Evolutionary conservation across 2,113 vertebrate species (phyloP).

Genomic region (Amblyopsis rosae): DNA sequence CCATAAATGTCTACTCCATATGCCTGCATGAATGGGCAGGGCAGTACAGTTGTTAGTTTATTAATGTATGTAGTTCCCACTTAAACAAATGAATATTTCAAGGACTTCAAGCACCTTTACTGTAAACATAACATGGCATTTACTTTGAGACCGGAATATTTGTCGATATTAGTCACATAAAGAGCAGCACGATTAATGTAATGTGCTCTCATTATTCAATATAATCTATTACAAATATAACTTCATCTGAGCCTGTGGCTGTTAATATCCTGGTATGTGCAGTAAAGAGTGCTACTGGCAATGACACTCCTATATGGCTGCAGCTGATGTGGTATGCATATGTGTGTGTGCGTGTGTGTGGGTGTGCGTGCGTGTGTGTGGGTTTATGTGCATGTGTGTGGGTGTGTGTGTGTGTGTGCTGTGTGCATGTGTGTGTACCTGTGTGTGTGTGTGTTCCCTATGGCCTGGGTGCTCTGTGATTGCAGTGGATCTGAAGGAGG

Average conservation of each 20-base stretch:
- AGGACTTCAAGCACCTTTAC: not conserved
- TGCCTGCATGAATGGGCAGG: not conserved
- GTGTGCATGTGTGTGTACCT: not conserved
- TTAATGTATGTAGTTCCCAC: not conserved
- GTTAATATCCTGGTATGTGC: conserved; percentile 18
- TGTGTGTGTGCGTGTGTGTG: conserved; percentile 10
- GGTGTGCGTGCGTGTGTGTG: conserved; percentile 12
- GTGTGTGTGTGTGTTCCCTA: conserved; percentile 16
- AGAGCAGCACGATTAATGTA: not conserved
- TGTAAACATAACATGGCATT: not conserved
- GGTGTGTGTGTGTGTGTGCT: conserved; percentile 14
- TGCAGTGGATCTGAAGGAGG: conserved; percentile 65
- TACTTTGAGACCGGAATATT: not conserved
- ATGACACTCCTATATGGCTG: conserved; percentile 26
- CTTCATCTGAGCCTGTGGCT: conserved; percentile 3
- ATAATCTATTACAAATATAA: not conserved
- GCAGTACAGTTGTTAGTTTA: not conserved
- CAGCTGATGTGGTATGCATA: conserved; percentile 12
- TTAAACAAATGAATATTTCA: not conserved
- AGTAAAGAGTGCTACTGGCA: conserved; percentile 26
- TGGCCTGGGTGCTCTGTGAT: conserved; percentile 60
- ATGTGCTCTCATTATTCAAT: not conserved
- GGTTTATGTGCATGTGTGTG: conserved; percentile 17
- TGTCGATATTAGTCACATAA: not conserved
- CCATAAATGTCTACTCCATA: not conserved